These are phyloP conservation scores for Drosophila parabipectinata DNA, from an alignment of 1,140 invertebrate species.

Conservation along the genomic window DNA sequence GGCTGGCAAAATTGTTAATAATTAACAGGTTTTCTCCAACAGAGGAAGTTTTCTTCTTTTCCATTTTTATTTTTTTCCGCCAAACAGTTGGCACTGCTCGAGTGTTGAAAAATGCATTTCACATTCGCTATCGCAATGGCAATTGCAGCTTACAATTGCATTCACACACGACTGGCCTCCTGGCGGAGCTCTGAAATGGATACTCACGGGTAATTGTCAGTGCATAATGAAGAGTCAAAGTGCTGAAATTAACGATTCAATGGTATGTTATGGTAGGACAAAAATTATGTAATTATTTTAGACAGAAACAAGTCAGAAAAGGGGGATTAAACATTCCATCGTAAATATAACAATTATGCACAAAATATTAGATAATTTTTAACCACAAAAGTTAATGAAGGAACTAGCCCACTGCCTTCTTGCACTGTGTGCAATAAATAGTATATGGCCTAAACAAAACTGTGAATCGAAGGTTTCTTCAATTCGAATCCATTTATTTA, in stretches of 20 bases:
- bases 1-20: slow-evolving; percentile 75
- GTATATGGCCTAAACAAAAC: too few relatives aligned
- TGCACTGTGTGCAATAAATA: too few relatives aligned
- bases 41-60: slow-evolving; percentile 41
- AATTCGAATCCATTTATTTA: background rate
- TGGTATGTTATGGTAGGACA: background rate
- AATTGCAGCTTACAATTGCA: slow-evolving; percentile 50
- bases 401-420: too few relatives aligned
- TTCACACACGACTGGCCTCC: slow-evolving; percentile 39
- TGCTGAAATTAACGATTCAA: slow-evolving; percentile 53
- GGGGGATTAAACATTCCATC: too few relatives aligned
- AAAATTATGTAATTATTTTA: slow-evolving; percentile 28
- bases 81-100: slow-evolving; percentile 16
- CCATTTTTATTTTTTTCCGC: too few relatives aligned
- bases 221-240: slow-evolving; percentile 63
- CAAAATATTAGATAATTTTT: too few relatives aligned
- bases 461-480: background rate
- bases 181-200: slow-evolving; percentile 23
- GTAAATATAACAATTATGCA: too few relatives aligned
- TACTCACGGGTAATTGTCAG: slow-evolving; percentile 53
- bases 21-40: slow-evolving; percentile 75
- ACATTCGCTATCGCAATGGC: slow-evolving; percentile 28
- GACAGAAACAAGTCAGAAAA: too few relatives aligned
- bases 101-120: slow-evolving; percentile 72
- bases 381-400: too few relatives aligned